phyloP scores from a whole-genome alignment of 2,113 vertebrate genomes.

The Clarias magur region DNA sequence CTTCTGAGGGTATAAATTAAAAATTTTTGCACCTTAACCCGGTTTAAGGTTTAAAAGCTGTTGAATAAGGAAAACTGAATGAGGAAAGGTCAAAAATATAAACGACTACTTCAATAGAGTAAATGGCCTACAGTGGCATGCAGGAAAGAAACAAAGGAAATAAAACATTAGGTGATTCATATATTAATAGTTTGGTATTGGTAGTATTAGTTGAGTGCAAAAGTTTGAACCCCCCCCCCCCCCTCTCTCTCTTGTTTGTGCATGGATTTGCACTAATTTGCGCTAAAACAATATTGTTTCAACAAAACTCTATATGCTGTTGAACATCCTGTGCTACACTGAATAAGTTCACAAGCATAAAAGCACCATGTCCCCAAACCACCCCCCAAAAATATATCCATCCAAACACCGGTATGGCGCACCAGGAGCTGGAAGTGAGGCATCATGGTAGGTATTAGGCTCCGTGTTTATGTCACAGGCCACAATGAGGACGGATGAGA shows the following conservation, averaged over 20 bases:
- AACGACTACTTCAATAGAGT: background rate
- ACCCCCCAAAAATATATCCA: background rate
- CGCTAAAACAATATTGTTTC: background rate
- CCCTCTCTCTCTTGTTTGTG: background rate
- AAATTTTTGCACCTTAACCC: background rate
- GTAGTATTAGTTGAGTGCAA: background rate
- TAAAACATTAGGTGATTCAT: no score
- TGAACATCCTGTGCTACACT: background rate
- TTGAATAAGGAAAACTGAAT: background rate
- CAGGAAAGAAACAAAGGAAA: no score
- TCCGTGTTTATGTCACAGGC: slow-evolving; percentile 29
- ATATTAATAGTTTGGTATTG: background rate
- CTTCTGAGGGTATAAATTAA: background rate
- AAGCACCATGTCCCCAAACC: background rate
- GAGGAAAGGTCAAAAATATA: background rate
- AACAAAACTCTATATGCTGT: background rate
- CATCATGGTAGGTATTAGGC: slow-evolving; percentile 35
- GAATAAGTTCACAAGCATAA: background rate
- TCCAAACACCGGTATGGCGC: background rate
- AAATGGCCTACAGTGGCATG: background rate
- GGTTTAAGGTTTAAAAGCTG: background rate
- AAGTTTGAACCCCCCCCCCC: background rate
- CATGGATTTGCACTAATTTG: background rate
- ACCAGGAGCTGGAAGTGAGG: slow-evolving; percentile 14
- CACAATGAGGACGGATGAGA: slow-evolving; percentile 58